Conservation (phyloP, 23 tunicate species). For the Phallusia fumigata region DNA sequence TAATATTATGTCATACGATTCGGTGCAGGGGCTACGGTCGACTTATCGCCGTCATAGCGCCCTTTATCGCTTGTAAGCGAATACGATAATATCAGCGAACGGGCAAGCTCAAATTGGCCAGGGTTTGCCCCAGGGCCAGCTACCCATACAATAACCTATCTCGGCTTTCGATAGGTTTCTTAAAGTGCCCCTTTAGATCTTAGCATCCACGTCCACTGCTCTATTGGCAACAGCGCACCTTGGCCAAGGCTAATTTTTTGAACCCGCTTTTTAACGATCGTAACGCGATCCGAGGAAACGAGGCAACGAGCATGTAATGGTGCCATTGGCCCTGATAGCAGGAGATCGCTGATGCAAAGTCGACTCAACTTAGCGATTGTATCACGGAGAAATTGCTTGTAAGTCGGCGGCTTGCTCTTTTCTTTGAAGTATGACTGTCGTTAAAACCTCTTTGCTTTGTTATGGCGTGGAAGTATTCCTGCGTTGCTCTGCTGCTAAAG, state of each 20-base stretch:
- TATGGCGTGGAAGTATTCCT: too few relatives aligned
- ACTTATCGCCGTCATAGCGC: background rate
- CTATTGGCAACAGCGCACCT: background rate
- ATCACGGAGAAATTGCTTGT: background rate
- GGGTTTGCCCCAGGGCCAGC: conserved; percentile 7
- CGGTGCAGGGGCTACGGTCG: background rate
- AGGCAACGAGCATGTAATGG: background rate
- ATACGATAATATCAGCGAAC: background rate
- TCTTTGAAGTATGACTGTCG: too few relatives aligned
- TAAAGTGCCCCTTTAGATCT: background rate
- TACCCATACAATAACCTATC: conserved; percentile 4
- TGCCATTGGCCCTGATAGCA: conserved; percentile 1
- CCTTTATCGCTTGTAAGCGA: conserved; percentile 15
- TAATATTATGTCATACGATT: conserved; percentile 11
- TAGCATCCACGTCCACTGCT: background rate
- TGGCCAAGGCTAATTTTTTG: background rate
- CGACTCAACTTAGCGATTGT: background rate
- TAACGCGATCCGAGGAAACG: background rate
- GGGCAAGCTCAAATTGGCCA: background rate
- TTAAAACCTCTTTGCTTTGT: too few relatives aligned
- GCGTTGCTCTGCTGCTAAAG: too few relatives aligned
- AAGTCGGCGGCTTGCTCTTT: background rate
- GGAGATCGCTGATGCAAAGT: background rate
- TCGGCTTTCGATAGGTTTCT: background rate
- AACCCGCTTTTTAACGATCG: background rate